Evolutionary conservation across 1,140 invertebrate species (phyloP), one percentile per base, ranked within the genome.

Genomic region (Lepidurus couesii): DNA sequence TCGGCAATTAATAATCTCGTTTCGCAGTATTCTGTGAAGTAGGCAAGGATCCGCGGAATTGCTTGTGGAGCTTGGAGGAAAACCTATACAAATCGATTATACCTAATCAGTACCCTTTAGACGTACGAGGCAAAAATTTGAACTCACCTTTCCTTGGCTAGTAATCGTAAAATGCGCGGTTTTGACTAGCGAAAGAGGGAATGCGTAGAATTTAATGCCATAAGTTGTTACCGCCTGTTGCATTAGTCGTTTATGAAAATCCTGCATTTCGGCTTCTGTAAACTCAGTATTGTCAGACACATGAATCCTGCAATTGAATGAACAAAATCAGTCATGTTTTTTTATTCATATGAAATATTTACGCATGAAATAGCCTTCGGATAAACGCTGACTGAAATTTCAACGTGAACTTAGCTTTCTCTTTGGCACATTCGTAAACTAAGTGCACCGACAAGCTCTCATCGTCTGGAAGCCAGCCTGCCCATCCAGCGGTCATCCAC

Each of bases 401-500:
- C 21, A 65, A 65, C 6, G 53, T 65, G 13, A n/a, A 65, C 13
- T 65, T 65, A 21, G 53, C 21, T 65, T 65, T 65, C 13, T 16
- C 16, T 21, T 65, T 21, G 21, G n/a, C 13, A 4, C 53, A 65
- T 16, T 65, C 53, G 13, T 65, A 65, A 65, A 21, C 21, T 7
- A 9, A 65, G 7, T 65, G 43, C n/a, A 45, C 34, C n/a, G 43
- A 44, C 42, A 45, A 42, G 42, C 24, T 21, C 21, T 7, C 9
- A 5, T 13, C 10, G 9, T 42, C 24, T 11, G 75, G 43, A 42
- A 77, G 43, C 34, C 24, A 77, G 16, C 75, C 42, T 16, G 42
- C 16, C 42, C 75, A 77, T 16, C 43, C 43, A 77, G 75, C 75
- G 34, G 47, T 9, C 10, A 77, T 44, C 75, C 75, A 77, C 1